Evolutionary conservation across 2,888 invertebrate genomes (phyloP).

Genomic region (Dascillus cervinus): DNA sequence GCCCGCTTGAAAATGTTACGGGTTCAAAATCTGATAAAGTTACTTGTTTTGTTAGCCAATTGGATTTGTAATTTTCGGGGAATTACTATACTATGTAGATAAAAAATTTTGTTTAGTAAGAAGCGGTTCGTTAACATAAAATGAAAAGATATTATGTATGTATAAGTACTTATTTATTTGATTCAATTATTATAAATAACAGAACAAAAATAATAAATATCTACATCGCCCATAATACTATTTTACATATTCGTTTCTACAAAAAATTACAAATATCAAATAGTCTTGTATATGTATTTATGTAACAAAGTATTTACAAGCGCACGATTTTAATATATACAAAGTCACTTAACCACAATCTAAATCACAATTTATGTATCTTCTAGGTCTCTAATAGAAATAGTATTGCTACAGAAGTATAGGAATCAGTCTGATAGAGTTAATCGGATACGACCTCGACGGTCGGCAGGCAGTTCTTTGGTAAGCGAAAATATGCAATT

Average conservation of each 20-base stretch:
- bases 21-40: too few species aligned
- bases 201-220: slow-evolving; percentile 11
- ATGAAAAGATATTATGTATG: not conserved
- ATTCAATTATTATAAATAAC: slow-evolving; percentile 15
- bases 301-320: slow-evolving; percentile 15
- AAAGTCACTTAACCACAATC: slow-evolving; percentile 4
- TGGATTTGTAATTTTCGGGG: too few species aligned
- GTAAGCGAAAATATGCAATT: too few species aligned
- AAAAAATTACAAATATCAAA: slow-evolving; percentile 13
- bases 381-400: slow-evolving; percentile 7
- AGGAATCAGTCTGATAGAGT: slow-evolving; percentile 34
- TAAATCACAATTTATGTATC: slow-evolving; percentile 5
- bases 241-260: slow-evolving; percentile 7
- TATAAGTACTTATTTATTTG: slow-evolving; percentile 7
- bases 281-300: too few species aligned
- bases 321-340: slow-evolving; percentile 19
- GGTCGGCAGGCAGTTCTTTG: slow-evolving; percentile 26
- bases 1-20: too few species aligned
- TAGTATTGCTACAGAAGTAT: slow-evolving; percentile 32
- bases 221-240: not conserved
- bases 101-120: too few species aligned
- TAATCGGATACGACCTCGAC: slow-evolving; percentile 18
- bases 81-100: too few species aligned
- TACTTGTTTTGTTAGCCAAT: too few species aligned
- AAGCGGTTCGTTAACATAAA: not conserved